A percentile compares a stretch with the other conserved stretches of the same genome.
Conservation (phyloP, 2,113 vertebrate species). For the Menidia beryllina region DNA sequence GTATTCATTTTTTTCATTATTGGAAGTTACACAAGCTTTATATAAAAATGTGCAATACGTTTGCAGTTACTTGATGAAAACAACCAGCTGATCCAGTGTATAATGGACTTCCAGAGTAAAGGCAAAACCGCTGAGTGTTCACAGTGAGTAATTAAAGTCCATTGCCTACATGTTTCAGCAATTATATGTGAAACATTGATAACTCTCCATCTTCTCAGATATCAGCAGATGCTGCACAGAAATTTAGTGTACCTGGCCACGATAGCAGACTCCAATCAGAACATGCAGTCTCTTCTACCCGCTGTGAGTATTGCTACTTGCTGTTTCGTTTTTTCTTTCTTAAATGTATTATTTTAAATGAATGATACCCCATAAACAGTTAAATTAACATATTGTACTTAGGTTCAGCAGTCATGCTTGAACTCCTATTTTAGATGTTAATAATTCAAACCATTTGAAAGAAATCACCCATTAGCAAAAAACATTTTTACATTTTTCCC, state of each 20-base stretch:
- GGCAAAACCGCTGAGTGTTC: constrained; percentile 98
- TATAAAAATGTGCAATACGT: constrained; percentile 19
- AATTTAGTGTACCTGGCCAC: constrained; percentile 98
- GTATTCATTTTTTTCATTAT: no score
- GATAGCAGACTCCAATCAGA: constrained; percentile 99
- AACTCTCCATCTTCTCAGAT: constrained; percentile 81
- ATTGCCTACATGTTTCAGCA: neutral
- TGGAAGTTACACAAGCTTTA: neutral
- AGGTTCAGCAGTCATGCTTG: neutral
- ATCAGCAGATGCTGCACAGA: constrained; percentile 98
- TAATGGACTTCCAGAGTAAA: constrained; percentile 99
- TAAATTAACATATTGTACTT: neutral
- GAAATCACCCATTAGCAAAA: no score
- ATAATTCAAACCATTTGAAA: no score
- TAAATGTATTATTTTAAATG: neutral
- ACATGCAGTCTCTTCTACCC: constrained; percentile 97
- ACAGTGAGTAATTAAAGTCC: constrained; percentile 87
- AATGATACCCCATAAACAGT: no score
- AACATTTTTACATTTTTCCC: no score
- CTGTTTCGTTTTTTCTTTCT: constrained; percentile 1
- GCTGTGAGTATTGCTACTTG: constrained; percentile 88
- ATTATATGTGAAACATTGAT: constrained; percentile 5
- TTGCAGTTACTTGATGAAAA: constrained; percentile 99
- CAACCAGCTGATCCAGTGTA: constrained; percentile 99
- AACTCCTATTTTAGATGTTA: neutral